A percentile compares a stretch with the other conserved stretches of the same genome.
These are phyloP conservation scores for Acyrthosiphon pisum DNA, from an alignment of 1,140 invertebrate species.

Conservation along the genomic window DNA sequence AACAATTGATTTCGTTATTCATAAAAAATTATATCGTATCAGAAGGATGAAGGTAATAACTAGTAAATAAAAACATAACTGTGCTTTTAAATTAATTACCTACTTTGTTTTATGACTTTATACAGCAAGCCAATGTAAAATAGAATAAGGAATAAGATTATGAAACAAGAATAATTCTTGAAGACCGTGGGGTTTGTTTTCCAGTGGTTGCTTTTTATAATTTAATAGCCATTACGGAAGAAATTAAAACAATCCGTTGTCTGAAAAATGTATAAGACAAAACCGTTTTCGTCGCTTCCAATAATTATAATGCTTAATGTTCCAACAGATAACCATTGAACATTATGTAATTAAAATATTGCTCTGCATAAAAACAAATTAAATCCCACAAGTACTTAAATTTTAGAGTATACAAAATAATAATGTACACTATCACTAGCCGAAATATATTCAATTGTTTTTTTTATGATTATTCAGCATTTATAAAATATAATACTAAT, in stretches of 20 bases:
- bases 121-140: conserved; percentile 33
- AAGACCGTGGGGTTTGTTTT: conserved; percentile 25
- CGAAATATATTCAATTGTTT: neutral
- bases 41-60: conserved; percentile 27
- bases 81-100: conserved; percentile 46
- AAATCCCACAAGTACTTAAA: neutral
- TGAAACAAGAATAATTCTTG: conserved; percentile 31
- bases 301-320: conserved; percentile 56
- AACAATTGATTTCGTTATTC: neutral
- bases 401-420: neutral
- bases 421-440: neutral
- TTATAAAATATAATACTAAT: neutral
- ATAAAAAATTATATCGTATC: neutral
- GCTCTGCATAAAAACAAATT: conserved; percentile 27
- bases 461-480: neutral
- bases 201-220: conserved; percentile 44
- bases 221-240: conserved; percentile 54
- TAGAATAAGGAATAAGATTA: conserved; percentile 23
- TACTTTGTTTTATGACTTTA: conserved; percentile 29
- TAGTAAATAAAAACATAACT: neutral
- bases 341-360: conserved; percentile 49
- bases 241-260: conserved; percentile 55
- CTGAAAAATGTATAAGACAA: conserved; percentile 32
- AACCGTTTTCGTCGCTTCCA: conserved; percentile 44
- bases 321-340: conserved; percentile 38